A percentile compares a stretch with the other conserved stretches of the same genome.
Evolutionary conservation across 2,113 vertebrate species (phyloP).

Genomic region (Aix galericulata): DNA sequence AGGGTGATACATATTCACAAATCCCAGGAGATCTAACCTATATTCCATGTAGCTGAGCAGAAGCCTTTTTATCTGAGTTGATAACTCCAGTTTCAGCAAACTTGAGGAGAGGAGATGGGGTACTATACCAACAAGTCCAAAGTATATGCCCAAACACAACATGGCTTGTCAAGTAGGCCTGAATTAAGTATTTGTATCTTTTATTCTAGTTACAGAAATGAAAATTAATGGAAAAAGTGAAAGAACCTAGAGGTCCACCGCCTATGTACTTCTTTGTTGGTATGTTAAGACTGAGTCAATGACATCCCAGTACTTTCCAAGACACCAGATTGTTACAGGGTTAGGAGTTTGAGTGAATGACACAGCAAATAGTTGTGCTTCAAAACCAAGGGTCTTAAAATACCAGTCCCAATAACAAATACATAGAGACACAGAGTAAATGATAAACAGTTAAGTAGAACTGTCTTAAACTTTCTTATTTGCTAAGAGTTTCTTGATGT

Average conservation of each 20-base stretch:
- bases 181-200: neutral
- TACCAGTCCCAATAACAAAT: neutral
- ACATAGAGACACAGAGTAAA: neutral
- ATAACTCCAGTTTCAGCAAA: neutral
- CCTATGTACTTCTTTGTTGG: neutral
- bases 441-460: neutral
- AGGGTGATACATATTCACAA: conserved; percentile 9
- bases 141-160: neutral
- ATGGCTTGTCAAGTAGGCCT: neutral
- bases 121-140: neutral
- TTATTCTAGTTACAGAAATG: neutral
- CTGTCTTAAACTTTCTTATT: neutral
- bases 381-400: neutral
- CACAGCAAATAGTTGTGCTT: neutral
- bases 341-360: neutral
- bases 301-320: neutral
- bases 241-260: neutral
- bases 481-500: neutral
- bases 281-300: neutral
- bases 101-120: neutral
- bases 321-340: neutral
- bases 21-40: neutral
- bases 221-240: neutral
- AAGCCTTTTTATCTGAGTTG: neutral
- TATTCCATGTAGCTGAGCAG: neutral